Evolutionary conservation across 1,140 invertebrate species (phyloP).

Genomic region (Tyrophagus putrescentiae): DNA sequence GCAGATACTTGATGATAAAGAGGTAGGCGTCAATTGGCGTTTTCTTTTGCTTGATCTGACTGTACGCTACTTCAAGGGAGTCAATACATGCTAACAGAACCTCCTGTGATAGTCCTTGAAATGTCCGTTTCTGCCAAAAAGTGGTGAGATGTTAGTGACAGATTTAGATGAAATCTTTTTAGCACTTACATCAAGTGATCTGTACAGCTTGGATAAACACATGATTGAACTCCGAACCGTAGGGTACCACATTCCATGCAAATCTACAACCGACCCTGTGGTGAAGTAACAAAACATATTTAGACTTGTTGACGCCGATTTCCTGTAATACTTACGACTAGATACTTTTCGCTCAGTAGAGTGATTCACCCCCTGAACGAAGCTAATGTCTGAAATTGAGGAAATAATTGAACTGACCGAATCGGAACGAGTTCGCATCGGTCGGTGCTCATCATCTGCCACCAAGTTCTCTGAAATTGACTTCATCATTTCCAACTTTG

Average conservation of each 20-base stretch:
- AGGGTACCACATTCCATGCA: slow-evolving; percentile 99
- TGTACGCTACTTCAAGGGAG: slow-evolving; percentile 60
- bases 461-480: slow-evolving; percentile 25
- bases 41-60: slow-evolving; percentile 37
- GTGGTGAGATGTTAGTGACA: slow-evolving; percentile 3
- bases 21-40: slow-evolving; percentile 68
- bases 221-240: slow-evolving; percentile 83
- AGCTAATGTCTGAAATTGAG: slow-evolving; percentile 21
- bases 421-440: slow-evolving; percentile 24
- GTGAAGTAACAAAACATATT: background rate
- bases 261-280: slow-evolving; percentile 64
- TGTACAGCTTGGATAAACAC: slow-evolving; percentile 81
- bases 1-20: slow-evolving; percentile 92
- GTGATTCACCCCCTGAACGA: background rate
- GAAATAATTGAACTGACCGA: slow-evolving; percentile 25
- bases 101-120: slow-evolving; percentile 90
- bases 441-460: background rate
- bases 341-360: background rate
- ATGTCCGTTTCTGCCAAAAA: slow-evolving; percentile 54
- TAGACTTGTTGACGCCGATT: background rate
- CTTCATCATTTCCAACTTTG: slow-evolving; percentile 93
- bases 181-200: slow-evolving; percentile 67
- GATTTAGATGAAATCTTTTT: background rate
- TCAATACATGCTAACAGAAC: slow-evolving; percentile 77
- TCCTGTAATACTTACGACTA: slow-evolving; percentile 4